Conservation (phyloP, 2,113 vertebrate species). For the Rhinichthys klamathensis region DNA sequence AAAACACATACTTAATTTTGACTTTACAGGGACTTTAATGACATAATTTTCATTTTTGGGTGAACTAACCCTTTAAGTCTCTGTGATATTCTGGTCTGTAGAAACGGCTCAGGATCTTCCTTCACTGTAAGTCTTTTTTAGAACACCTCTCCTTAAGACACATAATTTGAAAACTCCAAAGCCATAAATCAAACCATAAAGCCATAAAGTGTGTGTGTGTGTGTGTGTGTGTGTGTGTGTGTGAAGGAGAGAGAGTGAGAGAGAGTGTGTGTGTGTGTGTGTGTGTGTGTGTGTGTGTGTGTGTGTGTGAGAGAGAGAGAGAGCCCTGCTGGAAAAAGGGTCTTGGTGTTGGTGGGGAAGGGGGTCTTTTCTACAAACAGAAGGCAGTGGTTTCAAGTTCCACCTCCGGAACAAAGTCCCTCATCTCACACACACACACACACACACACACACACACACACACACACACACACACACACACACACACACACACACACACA, state of each 20-base stretch:
- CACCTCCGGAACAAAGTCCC: slow-evolving; percentile 49
- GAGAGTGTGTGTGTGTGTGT: no score
- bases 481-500: slow-evolving; percentile 38
- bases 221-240: neutral
- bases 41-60: no score
- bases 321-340: neutral
- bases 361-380: slow-evolving; percentile 53
- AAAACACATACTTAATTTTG: no score
- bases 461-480: slow-evolving; percentile 11
- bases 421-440: neutral
- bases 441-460: slow-evolving; percentile 3
- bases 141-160: neutral
- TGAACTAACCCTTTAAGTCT: no score
- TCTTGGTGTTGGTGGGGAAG: slow-evolving; percentile 29
- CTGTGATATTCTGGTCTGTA: neutral
- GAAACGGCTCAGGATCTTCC: neutral
- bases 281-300: no score
- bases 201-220: neutral
- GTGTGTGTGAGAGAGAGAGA: no score
- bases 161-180: neutral
- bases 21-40: no score
- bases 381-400: slow-evolving; percentile 51
- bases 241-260: neutral
- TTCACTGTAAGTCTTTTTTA: neutral
- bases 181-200: neutral